A percentile compares a stretch with the other conserved stretches of the same genome.
phyloP scores from a whole-genome alignment of 2,797 vertebrate species.

The Xiphophorus birchmanni region DNA sequence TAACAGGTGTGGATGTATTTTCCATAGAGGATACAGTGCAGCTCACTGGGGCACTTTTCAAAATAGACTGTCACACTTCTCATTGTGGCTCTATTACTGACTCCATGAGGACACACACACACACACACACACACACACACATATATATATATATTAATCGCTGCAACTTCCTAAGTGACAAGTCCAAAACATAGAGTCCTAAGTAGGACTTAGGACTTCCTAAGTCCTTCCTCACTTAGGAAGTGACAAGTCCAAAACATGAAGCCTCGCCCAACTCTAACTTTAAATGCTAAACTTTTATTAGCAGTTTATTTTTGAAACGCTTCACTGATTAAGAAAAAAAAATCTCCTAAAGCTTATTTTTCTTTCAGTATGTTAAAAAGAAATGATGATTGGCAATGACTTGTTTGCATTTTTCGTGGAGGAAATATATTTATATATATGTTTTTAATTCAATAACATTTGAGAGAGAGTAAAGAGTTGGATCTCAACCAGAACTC shows the following conservation, averaged over 20 bases:
- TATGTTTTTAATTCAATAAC: background rate
- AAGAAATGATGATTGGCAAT: background rate
- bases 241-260: slow-evolving; percentile 20
- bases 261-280: background rate
- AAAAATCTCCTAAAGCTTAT: too few relatives aligned
- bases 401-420: background rate
- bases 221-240: too few relatives aligned
- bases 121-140: slow-evolving; percentile 9
- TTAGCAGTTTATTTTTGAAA: background rate
- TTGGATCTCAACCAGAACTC: background rate
- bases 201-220: too few relatives aligned
- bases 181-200: too few relatives aligned
- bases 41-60: slow-evolving; percentile 53
- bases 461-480: background rate
- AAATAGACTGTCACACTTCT: slow-evolving; percentile 68
- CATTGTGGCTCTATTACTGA: slow-evolving; percentile 42
- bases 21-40: slow-evolving; percentile 39
- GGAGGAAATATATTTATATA: too few relatives aligned
- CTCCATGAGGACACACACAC: slow-evolving; percentile 15
- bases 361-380: background rate
- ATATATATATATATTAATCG: background rate
- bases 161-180: background rate
- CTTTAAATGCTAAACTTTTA: background rate
- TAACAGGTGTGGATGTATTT: slow-evolving; percentile 53
- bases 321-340: background rate